Conservation (phyloP, 2,113 vertebrate genomes). For the Falco punctatus region DNA sequence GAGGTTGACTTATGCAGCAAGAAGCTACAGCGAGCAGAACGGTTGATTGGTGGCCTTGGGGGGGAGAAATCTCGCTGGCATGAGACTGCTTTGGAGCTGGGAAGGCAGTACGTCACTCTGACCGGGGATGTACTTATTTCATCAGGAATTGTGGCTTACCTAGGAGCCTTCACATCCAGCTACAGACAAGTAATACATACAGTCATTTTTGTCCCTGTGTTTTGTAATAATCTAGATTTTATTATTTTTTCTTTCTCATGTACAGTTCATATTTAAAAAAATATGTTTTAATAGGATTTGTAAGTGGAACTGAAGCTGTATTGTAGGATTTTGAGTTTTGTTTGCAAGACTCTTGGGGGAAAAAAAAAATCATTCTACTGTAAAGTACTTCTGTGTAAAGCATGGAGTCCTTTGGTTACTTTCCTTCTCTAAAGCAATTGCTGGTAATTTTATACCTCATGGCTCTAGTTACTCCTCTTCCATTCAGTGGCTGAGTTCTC, state of each 20-base stretch:
- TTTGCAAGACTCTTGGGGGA: neutral
- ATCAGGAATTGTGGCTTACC: constrained; percentile 84
- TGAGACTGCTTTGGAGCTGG: constrained; percentile 80
- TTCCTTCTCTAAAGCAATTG: neutral
- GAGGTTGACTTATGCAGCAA: constrained; percentile 87
- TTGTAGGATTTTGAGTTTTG: neutral
- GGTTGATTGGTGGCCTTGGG: constrained; percentile 88
- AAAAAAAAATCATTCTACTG: neutral
- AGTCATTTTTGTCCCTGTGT: neutral
- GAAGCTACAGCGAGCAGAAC: constrained; percentile 85
- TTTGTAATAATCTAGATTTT: neutral
- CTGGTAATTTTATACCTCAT: neutral
- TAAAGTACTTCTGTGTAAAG: neutral
- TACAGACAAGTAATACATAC: constrained; percentile 81
- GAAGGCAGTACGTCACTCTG: constrained; percentile 80
- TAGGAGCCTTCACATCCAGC: constrained; percentile 87
- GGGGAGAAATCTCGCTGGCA: constrained; percentile 89
- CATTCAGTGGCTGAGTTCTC: neutral
- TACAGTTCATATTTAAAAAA: neutral
- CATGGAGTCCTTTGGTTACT: neutral
- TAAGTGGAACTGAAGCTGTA: neutral
- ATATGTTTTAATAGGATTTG: neutral
- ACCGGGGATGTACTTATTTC: constrained; percentile 89
- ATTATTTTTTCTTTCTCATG: neutral
- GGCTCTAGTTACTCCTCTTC: neutral